Evolutionary conservation across 2,797 vertebrate species (phyloP), one percentile per base, ranked within the genome.

Genomic region (Furcifer pardalis): DNA sequence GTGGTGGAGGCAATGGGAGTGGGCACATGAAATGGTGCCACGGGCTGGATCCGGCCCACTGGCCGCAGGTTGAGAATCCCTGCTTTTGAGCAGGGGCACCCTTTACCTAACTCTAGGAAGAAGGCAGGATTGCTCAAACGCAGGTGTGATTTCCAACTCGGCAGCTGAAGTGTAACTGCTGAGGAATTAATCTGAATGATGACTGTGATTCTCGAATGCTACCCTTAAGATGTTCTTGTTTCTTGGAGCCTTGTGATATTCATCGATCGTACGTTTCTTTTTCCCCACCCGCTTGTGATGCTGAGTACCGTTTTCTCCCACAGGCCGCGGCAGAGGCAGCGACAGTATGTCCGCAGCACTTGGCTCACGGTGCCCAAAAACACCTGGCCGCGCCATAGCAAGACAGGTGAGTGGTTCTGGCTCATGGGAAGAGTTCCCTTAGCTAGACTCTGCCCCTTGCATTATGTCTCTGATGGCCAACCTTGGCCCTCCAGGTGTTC

Each of bases 301-400:
- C 49, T 2, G 0, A 0, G 25, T 30, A 49, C 82, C 65, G 76
- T 1, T 90, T 56, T 76, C 89, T 73, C 75, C 89, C 46, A 1
- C 89, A 99, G 98, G 94, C 96, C 97, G 0, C 95, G 98, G 76
- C 97, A 97, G 37, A 96, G 99, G 92, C 98, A 99, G 94, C 97
- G 98, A 19, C 96, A 97, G 75, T 97, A 97, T 59, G 94, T 97
- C 86, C 97, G 97, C 63, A 98, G 97, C 94, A 98, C 97, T 0
- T 99, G 98, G 98, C 96, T 99, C 90, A 97, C 98, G 0, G 94
- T 93, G 68, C 97, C 97, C 4, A 99, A 99, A 94, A 97, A 97
- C 85, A 97, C 97, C 5, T 99, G 98, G 98, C 98, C 98, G 60
- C 98, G 98, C 79, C 99, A 97, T 88, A 97, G 96, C 93, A 98